Base-by-base conservation (phyloP, 1,140 invertebrate genomes). In the Cecropterus lyciades region DNA sequence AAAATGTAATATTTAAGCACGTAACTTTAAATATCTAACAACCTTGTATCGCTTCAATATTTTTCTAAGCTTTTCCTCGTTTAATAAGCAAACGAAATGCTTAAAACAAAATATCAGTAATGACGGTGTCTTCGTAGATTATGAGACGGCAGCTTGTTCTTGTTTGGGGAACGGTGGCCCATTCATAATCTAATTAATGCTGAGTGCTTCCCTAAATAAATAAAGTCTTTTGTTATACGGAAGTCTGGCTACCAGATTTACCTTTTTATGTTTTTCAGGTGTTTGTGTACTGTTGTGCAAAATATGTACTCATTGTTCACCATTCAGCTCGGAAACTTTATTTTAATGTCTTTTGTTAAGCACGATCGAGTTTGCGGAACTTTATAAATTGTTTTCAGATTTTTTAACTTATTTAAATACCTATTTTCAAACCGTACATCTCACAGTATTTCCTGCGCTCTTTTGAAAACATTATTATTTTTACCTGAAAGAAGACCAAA, bases 201-300 rank as follows among this genome's bases (percentile, higher is more conserved):
- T 69, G 71, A 84, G 83, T 84, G 83, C 71, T 82, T 79, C 76
- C 70, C 71, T 72, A 73, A 80, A 79, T 78, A 81, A 82, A 81
- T 74, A 80, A 77, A 78, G 65, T 72, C 71, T 69, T 75, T 79
- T 85, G 73, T 82, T 75, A 70, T 71, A 48, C 49, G 37, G 72
- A 72, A 66, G 69, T 66, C 70, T 73, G 56, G 46, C n/a, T 27
- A 64, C 43, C 43, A 67, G 69, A 71, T 78, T 65, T 57, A 45
- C 9, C 60, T 56, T 55, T 65, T 52, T 62, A 62, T 52, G 33
- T 43, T 67, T 30, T 51, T 15, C 69, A 65, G 48, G 60, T 68
- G 55, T 64, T 49, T 56, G 42, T 48, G 16, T 45, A n/a, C 33
- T 49, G 45, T 33, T 37, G 57, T 62, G 45, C 24, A 49, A 43